phyloP scores from a whole-genome alignment of 2,113 vertebrate genomes.

The Coturnix japonica region DNA sequence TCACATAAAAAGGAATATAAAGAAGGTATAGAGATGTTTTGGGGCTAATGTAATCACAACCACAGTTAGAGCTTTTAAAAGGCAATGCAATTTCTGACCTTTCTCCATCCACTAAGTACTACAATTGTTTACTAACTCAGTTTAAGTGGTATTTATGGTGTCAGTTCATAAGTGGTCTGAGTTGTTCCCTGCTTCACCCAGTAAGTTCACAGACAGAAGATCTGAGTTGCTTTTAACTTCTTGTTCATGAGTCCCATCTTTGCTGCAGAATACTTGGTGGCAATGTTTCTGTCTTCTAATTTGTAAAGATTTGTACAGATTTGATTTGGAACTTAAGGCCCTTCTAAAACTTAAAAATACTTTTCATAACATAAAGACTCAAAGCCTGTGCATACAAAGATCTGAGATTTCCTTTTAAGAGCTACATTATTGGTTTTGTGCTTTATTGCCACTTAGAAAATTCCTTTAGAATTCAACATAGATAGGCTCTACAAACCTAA shows the following conservation, averaged over 20 bases:
- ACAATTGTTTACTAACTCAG: not conserved
- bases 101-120: not conserved
- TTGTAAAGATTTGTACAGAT: not conserved
- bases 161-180: not conserved
- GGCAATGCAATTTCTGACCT: not conserved
- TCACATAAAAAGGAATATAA: not conserved
- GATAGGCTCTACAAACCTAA: not conserved
- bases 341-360: not conserved
- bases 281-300: not conserved
- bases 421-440: not conserved
- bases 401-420: not conserved
- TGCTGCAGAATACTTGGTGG: not conserved
- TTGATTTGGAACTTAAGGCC: not conserved
- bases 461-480: not conserved
- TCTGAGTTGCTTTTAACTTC: not conserved
- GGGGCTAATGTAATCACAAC: not conserved
- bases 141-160: not conserved
- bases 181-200: not conserved
- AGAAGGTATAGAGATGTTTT: not conserved
- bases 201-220: not conserved
- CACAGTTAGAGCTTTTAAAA: not conserved
- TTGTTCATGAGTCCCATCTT: not conserved
- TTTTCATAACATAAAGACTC: not conserved
- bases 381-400: rapidly evolving
- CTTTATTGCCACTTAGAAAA: not conserved